Evolutionary conservation across 2,113 vertebrate genomes (phyloP), one percentile per base, ranked within the genome.

Genomic region (Rhea pennata): DNA sequence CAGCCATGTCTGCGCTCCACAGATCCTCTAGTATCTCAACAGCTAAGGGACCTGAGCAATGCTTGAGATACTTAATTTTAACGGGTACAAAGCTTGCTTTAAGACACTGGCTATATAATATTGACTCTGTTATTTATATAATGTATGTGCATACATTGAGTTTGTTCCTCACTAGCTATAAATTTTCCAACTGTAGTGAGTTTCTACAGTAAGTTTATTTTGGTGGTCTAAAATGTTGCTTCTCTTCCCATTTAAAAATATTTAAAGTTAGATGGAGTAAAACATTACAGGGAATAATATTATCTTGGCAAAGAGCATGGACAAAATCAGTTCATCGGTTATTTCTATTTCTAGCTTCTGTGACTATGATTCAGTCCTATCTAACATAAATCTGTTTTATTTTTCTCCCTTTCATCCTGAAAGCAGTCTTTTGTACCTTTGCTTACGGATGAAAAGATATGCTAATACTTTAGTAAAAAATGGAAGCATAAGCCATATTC

Each of bases 161-260:
- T 92, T 77, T 72, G n/a, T 88, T 84, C 87, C 90, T 51, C 46
- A 83, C 20, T 23, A 79, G 74, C 40, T 76, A 31, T 62, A 50
- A 19, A 64, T 92, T 88, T 83, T 12, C 48, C 31, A 72, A 0
- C 20, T 87, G 69, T 51, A 62, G 29, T 48, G 20, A 5, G 7
- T 48, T 92, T 93, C 90, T 88, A 78, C 56, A 58, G 70, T 62
- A 87, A 91, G 79, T 84, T 78, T 48, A 58, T 10, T 73, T 78
- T 1, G 2, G 65, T 33, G 40, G 14, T 50, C 50, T 84, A 21
- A 58, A 75, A 74, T 24, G 64, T 29, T 46, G 12, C 6, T 58
- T 93, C 42, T 56, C n/a, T 44, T 94, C 83, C 83, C 10, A 10
- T 89, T 93, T 88, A 58, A 84, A 53, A 73, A 23, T 69, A 92